Evolutionary conservation across 2,113 vertebrate genomes (phyloP), one percentile per base, ranked within the genome.

Genomic region (Dicerorhinus sumatrensis): DNA sequence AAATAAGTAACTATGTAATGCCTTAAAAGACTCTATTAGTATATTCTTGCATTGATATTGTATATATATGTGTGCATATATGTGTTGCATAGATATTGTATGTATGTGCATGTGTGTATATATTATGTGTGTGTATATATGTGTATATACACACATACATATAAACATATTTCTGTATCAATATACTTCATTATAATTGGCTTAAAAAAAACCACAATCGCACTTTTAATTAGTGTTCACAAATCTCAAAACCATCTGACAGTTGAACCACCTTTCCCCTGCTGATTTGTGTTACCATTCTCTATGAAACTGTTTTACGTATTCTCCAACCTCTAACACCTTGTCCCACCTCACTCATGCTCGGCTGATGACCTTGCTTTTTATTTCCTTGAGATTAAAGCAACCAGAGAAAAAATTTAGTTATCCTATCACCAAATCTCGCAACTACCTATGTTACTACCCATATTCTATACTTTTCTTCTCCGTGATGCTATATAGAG

Each of bases 331-430:
- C 25, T 87, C 46, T 72, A 62, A 46, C 27, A 76, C 31, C 75
- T 12, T 1, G 31, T 83, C 14, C 31, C 10, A 62, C 10, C 63
- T 4, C 36, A 16, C 27, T 83, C 31, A 69, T 25, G 93, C 63
- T 90, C 65, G 70, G 77, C 36, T 42, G 25, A 75, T 85, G 58
- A 75, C 70, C 29, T 87, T 62, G 21, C 39, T 58, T 88, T 83
- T 73, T 90, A 73, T 89, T 94, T 91, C 58, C 91, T 60, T 96
- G 85, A 75, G 27, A 92, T 60, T 72, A 79, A 91, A 80, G 31
- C n/a, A 79, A 8, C 18, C 77, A 89, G 60, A 97, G 42, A 42
- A 67, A 90, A 79, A 46, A 23, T 82, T 77, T 27, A 67, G 23
- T 62, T 76, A 18, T 88, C 11, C n/a, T 94, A 31, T 97, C 76